phyloP scores from a whole-genome alignment of 2,888 invertebrate genomes.

The Hofmannophila pseudospretella region DNA sequence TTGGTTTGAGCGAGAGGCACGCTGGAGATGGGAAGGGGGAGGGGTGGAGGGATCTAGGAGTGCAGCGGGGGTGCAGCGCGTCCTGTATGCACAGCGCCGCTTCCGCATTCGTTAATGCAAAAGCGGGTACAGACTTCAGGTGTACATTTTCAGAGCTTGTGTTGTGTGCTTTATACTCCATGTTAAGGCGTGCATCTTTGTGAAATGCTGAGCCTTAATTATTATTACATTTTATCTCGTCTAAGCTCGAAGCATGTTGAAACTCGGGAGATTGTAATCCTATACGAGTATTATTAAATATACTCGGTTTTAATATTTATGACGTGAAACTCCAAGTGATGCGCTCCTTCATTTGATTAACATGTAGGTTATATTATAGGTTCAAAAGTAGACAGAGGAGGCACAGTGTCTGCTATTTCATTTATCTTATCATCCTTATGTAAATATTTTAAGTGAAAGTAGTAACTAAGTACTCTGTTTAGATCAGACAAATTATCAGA shows the following conservation, averaged over 20 bases:
- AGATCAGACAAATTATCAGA: neutral
- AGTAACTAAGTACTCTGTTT: too few relatives aligned
- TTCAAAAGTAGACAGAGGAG: too few relatives aligned
- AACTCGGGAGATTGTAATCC: slow-evolving; percentile 1
- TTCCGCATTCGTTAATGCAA: slow-evolving; percentile 79
- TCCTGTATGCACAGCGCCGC: slow-evolving; percentile 75
- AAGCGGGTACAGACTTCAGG: slow-evolving; percentile 75
- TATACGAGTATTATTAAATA: neutral
- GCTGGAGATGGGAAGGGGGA: slow-evolving; percentile 27
- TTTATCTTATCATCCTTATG: too few relatives aligned
- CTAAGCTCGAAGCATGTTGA: slow-evolving; percentile 22
- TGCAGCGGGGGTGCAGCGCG: slow-evolving; percentile 53
- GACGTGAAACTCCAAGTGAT: slow-evolving; percentile 2
- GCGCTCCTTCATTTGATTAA: slow-evolving; percentile 8
- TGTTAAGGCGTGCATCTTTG: slow-evolving; percentile 71
- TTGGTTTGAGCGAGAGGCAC: slow-evolving; percentile 62
- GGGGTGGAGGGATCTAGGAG: slow-evolving; percentile 25
- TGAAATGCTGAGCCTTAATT: slow-evolving; percentile 66
- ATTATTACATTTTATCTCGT: slow-evolving; percentile 69
- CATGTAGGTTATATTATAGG: too few relatives aligned
- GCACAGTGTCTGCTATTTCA: too few relatives aligned
- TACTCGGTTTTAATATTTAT: neutral
- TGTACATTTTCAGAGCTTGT: slow-evolving; percentile 76
- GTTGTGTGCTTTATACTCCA: slow-evolving; percentile 70
- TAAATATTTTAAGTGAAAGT: too few relatives aligned